Conservation (phyloP, 2,113 vertebrate species). For the Elanoides forficatus region DNA sequence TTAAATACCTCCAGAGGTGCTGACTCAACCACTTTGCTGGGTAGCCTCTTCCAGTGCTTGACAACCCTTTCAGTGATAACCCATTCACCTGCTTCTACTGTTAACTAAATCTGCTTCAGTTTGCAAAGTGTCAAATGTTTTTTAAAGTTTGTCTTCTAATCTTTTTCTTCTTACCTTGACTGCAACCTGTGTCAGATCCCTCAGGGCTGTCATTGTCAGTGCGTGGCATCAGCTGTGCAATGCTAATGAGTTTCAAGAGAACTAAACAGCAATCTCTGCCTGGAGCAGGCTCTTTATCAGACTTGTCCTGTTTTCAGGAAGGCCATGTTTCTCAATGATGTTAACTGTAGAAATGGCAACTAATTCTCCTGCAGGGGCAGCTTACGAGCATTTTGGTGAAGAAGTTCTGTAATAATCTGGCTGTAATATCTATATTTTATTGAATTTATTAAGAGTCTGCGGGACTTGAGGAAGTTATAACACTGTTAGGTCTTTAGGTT, state of each 20-base stretch:
- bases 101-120: background rate
- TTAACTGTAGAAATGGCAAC: background rate
- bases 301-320: background rate
- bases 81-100: background rate
- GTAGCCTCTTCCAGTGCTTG: background rate
- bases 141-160: constrained; percentile 22
- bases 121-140: background rate
- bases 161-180: constrained; percentile 14
- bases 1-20: background rate
- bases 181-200: background rate
- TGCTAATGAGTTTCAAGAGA: constrained; percentile 13
- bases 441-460: background rate
- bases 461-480: background rate
- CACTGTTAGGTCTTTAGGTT: background rate
- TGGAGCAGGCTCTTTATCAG: background rate
- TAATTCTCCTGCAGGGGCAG: background rate
- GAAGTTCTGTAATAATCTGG: too few relatives aligned
- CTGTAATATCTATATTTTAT: background rate
- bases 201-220: background rate
- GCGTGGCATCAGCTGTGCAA: background rate
- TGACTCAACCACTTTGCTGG: background rate
- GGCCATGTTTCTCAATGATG: background rate
- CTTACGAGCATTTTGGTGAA: background rate
- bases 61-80: background rate
- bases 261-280: background rate